Evolutionary conservation across 2,113 vertebrate genomes (phyloP).

Genomic region (Benitochromis conjunctus): DNA sequence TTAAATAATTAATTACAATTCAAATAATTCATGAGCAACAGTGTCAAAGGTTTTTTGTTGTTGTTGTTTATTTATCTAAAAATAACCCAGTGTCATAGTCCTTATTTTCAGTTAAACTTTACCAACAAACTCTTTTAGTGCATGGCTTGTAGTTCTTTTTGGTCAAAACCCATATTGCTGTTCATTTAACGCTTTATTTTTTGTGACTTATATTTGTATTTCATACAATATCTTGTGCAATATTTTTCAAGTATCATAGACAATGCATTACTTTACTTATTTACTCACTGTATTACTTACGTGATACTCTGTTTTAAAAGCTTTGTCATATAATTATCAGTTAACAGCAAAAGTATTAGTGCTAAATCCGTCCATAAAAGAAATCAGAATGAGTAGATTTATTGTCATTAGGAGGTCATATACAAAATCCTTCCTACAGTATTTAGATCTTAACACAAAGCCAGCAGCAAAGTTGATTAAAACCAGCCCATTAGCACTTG

Average conservation of each 20-base stretch:
- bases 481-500: not conserved
- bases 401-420: not conserved
- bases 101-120: not conserved
- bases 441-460: not conserved
- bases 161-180: not conserved
- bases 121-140: not conserved
- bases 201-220: accelerated
- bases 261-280: not conserved
- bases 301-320: not conserved
- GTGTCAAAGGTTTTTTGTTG: not conserved
- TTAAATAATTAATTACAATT: not conserved
- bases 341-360: not conserved
- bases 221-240: not conserved
- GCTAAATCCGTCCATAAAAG: not conserved
- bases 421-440: accelerated
- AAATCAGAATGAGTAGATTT: not conserved
- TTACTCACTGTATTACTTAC: not conserved
- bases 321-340: not conserved
- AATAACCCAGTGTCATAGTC: not conserved
- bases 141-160: not conserved
- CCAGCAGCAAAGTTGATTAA: not conserved
- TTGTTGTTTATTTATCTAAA: not conserved
- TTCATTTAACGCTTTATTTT: not conserved
- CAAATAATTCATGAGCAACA: not conserved
- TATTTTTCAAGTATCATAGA: not conserved